These are phyloP conservation scores for Rhizoglyphus robini DNA, from an alignment of 1,140 invertebrate genomes.

Conservation along the genomic window DNA sequence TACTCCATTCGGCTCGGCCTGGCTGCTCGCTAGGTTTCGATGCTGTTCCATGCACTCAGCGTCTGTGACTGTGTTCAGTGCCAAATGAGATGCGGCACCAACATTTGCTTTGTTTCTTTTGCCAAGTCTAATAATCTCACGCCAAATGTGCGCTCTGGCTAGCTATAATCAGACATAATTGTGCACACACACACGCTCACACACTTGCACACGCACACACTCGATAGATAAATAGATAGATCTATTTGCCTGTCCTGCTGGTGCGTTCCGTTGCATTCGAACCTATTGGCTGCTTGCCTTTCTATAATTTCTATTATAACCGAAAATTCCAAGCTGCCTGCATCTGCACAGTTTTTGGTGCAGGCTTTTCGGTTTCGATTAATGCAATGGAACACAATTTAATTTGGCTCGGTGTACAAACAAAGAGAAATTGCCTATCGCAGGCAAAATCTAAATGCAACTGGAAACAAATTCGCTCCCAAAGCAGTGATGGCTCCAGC, in stretches of 20 bases:
- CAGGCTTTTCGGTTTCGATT: constrained; percentile 3
- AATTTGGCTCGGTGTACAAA: constrained; percentile 5
- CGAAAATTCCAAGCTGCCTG: not conserved
- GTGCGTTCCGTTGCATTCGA: not conserved
- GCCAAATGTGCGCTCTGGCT: not conserved
- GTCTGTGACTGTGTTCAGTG: not conserved
- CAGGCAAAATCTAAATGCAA: constrained; percentile 8
- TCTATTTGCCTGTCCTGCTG: no score
- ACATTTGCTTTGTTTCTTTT: not conserved
- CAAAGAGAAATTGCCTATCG: constrained; percentile 12
- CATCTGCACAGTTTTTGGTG: not conserved
- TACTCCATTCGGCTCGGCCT: not conserved
- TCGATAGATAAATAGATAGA: no score
- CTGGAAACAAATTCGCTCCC: constrained; percentile 1
- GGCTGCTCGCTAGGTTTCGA: not conserved
- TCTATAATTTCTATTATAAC: not conserved
- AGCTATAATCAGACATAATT: constrained; percentile 3
- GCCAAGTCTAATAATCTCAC: not conserved
- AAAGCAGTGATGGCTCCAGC: not conserved
- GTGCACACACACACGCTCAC: constrained; percentile 11
- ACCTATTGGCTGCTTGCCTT: not conserved
- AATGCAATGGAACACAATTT: not conserved
- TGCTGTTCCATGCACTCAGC: not conserved
- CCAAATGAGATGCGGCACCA: constrained; percentile 3
- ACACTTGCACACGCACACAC: no score